A percentile compares a stretch with the other conserved stretches of the same genome.
Evolutionary conservation across 2,113 vertebrate genomes (phyloP).

Genomic region (Noctilio leporinus): DNA sequence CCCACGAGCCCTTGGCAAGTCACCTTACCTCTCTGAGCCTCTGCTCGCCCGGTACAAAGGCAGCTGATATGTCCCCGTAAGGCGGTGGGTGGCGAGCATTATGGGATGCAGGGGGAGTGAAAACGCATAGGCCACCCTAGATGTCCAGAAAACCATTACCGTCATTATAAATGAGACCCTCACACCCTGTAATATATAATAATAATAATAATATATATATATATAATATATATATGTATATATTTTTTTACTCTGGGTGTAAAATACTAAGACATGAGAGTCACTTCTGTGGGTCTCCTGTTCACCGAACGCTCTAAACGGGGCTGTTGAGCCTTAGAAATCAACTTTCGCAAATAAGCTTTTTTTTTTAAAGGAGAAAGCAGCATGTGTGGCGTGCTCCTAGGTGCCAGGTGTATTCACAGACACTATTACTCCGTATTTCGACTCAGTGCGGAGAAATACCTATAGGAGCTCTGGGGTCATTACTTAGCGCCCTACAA

Average conservation of each 20-base stretch:
- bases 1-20: accelerated
- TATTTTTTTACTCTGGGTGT: background rate
- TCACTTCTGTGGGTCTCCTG: background rate
- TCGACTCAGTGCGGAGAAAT: background rate
- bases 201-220: too few species aligned
- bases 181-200: too few species aligned
- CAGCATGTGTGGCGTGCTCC: accelerated
- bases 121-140: background rate
- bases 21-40: background rate
- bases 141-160: background rate
- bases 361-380: too few species aligned
- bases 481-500: too few species aligned
- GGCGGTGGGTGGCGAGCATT: background rate
- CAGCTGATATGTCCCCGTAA: accelerated
- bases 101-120: background rate
- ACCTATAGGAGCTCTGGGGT: background rate
- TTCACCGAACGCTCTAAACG: background rate
- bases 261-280: background rate
- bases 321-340: background rate
- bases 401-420: background rate
- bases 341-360: background rate
- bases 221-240: too few species aligned
- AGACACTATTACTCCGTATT: background rate
- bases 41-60: background rate
- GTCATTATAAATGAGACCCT: background rate